Conservation (phyloP, 2,888 invertebrate genomes). For the Dicycla oo region DNA sequence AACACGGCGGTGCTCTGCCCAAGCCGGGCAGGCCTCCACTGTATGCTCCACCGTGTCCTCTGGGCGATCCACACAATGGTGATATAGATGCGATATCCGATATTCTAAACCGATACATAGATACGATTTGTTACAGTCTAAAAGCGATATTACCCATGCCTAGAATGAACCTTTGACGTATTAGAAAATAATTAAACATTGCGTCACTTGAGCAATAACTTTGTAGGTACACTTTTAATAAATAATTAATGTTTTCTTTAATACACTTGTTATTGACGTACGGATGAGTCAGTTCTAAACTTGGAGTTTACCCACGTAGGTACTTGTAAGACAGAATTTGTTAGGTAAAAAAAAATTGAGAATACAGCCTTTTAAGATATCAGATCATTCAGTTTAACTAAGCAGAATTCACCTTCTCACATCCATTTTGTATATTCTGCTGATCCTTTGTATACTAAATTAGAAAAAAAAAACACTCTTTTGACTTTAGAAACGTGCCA, state of each 20-base stretch:
- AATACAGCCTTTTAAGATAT: background rate
- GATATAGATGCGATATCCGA: too few species aligned
- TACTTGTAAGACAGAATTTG: background rate
- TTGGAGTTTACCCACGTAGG: constrained; percentile 14
- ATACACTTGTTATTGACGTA: constrained; percentile 27
- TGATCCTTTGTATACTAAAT: too few species aligned
- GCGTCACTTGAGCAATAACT: constrained; percentile 37
- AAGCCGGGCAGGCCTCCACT: too few species aligned
- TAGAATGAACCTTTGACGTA: background rate
- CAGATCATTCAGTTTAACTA: background rate
- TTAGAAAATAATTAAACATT: constrained; percentile 25
- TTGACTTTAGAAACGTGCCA: background rate
- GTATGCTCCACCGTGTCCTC: too few species aligned
- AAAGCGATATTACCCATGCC: too few species aligned
- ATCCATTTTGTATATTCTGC: background rate
- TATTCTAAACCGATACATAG: too few species aligned
- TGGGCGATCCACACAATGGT: too few species aligned
- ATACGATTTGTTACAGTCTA: too few species aligned
- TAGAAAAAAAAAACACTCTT: background rate
- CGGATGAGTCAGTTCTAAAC: constrained; percentile 25
- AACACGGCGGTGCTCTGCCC: too few species aligned
- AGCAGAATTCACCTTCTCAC: background rate
- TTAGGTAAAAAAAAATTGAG: background rate
- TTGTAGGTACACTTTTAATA: constrained; percentile 10
- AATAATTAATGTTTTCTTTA: constrained; percentile 33